A percentile compares a stretch with the other conserved stretches of the same genome.
These are phyloP conservation scores for Polietes domitor DNA, from an alignment of 2,888 invertebrate genomes.

Conservation along the genomic window DNA sequence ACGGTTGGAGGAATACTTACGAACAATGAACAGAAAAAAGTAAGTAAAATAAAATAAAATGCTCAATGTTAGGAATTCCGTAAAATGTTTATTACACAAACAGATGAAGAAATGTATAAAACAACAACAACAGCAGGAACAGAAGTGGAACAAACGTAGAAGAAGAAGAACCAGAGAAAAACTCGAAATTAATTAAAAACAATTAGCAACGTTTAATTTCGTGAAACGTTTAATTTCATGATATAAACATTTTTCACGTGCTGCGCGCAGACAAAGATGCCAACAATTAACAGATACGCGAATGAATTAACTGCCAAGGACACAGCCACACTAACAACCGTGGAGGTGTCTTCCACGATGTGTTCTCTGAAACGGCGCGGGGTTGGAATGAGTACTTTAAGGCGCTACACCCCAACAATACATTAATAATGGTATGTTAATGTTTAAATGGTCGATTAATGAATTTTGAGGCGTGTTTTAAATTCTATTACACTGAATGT, in stretches of 20 bases:
- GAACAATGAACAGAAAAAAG: neutral
- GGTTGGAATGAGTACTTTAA: slow-evolving; percentile 4
- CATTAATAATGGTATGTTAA: slow-evolving; percentile 43
- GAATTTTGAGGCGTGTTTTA: slow-evolving; percentile 22
- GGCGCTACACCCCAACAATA: slow-evolving; percentile 61
- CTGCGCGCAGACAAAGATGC: slow-evolving; percentile 39
- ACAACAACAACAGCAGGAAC: slow-evolving; percentile 4
- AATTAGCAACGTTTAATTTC: slow-evolving; percentile 74
- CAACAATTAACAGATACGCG: slow-evolving; percentile 62
- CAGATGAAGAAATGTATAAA: slow-evolving; percentile 24
- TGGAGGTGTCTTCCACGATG: neutral
- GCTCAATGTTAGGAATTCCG: slow-evolving; percentile 18
- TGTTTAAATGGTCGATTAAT: slow-evolving; percentile 47
- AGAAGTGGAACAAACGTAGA: slow-evolving; percentile 35
- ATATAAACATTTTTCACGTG: slow-evolving; percentile 28
- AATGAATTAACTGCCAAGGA: slow-evolving; percentile 1
- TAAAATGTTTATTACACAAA: slow-evolving; percentile 36
- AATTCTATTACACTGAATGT: neutral
- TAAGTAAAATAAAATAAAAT: too few relatives aligned
- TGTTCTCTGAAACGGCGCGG: neutral
- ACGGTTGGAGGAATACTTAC: neutral
- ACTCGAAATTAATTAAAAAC: slow-evolving; percentile 77
- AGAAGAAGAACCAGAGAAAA: slow-evolving; percentile 49
- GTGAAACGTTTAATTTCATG: slow-evolving; percentile 62
- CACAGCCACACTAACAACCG: neutral